Conservation (phyloP, 2,797 vertebrate species). For the Spatula clypeata region DNA sequence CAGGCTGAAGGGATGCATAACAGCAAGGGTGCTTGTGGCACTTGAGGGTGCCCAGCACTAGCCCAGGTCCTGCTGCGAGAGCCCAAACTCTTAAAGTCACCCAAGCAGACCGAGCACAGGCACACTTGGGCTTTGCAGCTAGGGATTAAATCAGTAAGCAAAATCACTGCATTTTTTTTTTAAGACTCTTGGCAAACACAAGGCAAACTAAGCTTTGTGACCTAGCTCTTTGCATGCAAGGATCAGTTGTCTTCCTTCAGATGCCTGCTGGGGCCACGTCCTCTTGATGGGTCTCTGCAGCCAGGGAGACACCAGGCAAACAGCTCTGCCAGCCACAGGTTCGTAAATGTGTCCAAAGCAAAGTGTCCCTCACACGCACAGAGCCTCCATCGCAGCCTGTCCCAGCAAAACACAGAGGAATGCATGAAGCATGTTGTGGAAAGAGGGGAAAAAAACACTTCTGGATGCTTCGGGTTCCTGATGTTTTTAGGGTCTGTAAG, state of each 20-base stretch:
- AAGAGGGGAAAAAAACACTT: not conserved
- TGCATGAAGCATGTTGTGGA: not conserved
- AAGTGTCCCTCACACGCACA: not conserved
- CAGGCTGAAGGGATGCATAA: not conserved
- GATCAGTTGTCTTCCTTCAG: not conserved
- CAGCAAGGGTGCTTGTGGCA: not conserved
- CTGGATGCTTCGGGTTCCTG: not conserved
- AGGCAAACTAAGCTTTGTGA: not conserved
- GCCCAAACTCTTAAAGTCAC: not conserved
- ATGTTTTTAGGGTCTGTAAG: not conserved
- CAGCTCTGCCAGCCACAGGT: not conserved
- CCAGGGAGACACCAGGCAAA: not conserved
- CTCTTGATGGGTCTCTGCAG: not conserved
- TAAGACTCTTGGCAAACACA: not conserved
- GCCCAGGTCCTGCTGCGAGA: accelerated
- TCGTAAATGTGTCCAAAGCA: not conserved
- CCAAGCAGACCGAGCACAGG: not conserved
- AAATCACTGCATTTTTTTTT: not conserved
- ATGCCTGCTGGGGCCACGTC: not conserved
- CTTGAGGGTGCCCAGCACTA: accelerated
- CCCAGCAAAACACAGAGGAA: not conserved
- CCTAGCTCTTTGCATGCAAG: not conserved
- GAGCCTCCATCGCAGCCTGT: not conserved
- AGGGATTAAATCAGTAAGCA: not conserved
- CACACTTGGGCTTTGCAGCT: not conserved